Base-by-base conservation (phyloP, 2,113 vertebrate species). In the Pelvicachromis taeniatus region DNA sequence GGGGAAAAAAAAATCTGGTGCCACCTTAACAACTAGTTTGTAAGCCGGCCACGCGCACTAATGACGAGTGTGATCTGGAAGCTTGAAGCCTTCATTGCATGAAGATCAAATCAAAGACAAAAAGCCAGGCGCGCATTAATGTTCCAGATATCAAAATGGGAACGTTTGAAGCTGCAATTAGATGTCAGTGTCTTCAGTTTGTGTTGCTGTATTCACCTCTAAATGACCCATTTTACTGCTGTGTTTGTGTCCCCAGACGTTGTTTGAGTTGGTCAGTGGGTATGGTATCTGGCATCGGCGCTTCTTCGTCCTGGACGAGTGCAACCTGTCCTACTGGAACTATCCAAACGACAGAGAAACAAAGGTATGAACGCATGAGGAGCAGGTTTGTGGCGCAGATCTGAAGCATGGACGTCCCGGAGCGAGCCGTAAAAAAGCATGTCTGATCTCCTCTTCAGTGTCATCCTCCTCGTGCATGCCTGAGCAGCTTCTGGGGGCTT, bases 271-370 rank as follows among this genome's bases (percentile, higher is more conserved):
- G 81, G 91, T 97, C 26, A 94, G 91, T 88, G 96, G 96, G 3
- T 96, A 90, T 3, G 96, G 96, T 4, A 87, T 96, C 7, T 97
- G 97, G 96, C 95, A 96, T 87, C 95, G 96, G 1, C 88, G 95
- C 4, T 97, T 93, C 88, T 96, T 96, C 63, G 85, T 91, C 13
- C 90, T 97, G 70, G 89, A 95, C 33, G 92, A 90, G n/a, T 94
- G 86, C 26, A 82, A 52, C 12, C 81, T 97, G 81, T 17, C 38
- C 48, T 96, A 96, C 90, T 97, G 96, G 97, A 96, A 95, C 84
- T 91, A 95, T 50, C 97, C 97, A 3, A 96, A 96, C 6, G 96
- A 97, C 54, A 91, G 80, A 83, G 91, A 94, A 54, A 88, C 81
- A 50, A 96, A 96, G 95, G 96, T 96, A 59, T 1, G 77, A 14